Percentiles rank a stretch among this genome's conserved stretches.
phyloP scores from a whole-genome alignment of 2,113 vertebrate species.

The Colius striatus region DNA sequence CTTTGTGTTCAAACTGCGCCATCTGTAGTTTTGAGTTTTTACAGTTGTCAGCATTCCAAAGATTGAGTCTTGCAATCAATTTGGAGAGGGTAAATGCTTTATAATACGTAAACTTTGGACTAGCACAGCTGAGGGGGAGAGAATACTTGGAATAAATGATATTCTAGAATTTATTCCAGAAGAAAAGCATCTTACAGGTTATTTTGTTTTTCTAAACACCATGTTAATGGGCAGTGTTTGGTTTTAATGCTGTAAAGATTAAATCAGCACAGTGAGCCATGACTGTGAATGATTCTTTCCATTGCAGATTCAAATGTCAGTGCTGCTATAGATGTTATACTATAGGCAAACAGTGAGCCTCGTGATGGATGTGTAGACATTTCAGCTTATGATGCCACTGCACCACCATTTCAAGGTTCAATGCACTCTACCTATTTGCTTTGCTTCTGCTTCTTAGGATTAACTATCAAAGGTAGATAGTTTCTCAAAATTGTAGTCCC shows the following conservation, averaged over 20 bases:
- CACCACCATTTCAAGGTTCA: not conserved
- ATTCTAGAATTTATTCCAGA: not conserved
- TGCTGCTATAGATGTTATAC: not conserved
- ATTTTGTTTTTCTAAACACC: not conserved
- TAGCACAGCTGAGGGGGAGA: not conserved
- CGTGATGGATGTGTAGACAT: not conserved
- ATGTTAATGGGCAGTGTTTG: not conserved
- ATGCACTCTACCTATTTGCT: accelerated
- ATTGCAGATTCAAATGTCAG: not conserved
- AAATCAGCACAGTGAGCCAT: not conserved
- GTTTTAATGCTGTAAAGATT: not conserved
- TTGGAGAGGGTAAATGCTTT: not conserved
- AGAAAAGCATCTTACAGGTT: not conserved
- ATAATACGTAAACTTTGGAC: not conserved
- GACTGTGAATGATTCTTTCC: not conserved
- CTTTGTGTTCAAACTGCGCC: slow-evolving; percentile 13
- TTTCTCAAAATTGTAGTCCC: not conserved
- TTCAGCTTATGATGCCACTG: not conserved
- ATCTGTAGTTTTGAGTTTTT: slow-evolving; percentile 5
- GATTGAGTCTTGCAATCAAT: not conserved
- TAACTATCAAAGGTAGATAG: not conserved
- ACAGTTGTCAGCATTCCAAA: slow-evolving; percentile 4
- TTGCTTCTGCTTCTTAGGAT: not conserved
- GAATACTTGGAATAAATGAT: not conserved
- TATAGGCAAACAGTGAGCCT: not conserved